These are phyloP conservation scores for Eilema griseolum DNA, from an alignment of 2,888 invertebrate species.

Conservation along the genomic window DNA sequence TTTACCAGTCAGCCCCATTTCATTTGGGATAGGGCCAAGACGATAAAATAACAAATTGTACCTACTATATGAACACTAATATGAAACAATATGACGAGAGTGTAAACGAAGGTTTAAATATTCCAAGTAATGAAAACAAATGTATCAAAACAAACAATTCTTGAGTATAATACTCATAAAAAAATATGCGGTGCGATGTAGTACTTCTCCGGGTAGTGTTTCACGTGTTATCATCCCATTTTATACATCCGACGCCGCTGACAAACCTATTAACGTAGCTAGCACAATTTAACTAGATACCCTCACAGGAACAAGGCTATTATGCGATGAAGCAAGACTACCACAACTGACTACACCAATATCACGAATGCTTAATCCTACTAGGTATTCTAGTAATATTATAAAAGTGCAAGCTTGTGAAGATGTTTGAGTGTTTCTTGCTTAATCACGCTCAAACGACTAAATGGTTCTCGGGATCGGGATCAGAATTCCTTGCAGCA, in stretches of 20 bases:
- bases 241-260: not conserved
- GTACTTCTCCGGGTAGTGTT: not conserved
- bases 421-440: no score
- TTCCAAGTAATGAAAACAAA: not conserved
- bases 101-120: not conserved
- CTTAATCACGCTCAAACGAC: no score
- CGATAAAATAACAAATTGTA: slow-evolving; percentile 18
- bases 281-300: not conserved
- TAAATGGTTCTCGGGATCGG: no score
- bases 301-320: not conserved
- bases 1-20: slow-evolving; percentile 9
- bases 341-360: not conserved
- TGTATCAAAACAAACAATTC: slow-evolving; percentile 1
- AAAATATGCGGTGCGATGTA: not conserved
- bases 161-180: not conserved
- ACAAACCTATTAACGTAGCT: not conserved
- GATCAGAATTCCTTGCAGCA: no score
- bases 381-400: no score
- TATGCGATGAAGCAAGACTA: not conserved
- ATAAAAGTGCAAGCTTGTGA: no score
- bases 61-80: not conserved
- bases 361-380: no score
- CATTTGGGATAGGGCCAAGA: slow-evolving; percentile 25
- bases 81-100: not conserved
- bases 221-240: not conserved